Percentiles rank a stretch among this genome's conserved stretches.
Evolutionary conservation across 35 echinoderm and acorn worm species (phyloP).

Genomic region (Heliocidaris tuberculata): DNA sequence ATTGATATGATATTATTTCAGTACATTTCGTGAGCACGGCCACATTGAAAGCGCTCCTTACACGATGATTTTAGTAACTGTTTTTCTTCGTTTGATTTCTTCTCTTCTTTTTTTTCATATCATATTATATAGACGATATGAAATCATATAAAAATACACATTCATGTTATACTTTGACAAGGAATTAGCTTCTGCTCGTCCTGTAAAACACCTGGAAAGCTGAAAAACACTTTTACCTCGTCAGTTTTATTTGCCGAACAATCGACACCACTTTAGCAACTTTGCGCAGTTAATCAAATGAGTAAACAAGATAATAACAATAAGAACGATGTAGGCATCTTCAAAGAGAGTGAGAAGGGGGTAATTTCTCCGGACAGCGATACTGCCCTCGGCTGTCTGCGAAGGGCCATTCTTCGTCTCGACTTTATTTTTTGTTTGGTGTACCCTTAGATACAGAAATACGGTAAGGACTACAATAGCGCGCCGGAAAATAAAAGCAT

Average conservation of each 20-base stretch:
- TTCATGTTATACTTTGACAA: not conserved
- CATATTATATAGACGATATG: too few relatives aligned
- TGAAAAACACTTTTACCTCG: not conserved
- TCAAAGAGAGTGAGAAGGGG: not conserved
- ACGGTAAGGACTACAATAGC: not conserved
- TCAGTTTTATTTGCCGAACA: not conserved
- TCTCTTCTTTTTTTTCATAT: too few relatives aligned
- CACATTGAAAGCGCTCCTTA: too few relatives aligned
- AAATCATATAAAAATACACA: not conserved
- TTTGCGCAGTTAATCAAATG: not conserved
- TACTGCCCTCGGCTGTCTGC: not conserved
- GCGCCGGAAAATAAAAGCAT: not conserved
- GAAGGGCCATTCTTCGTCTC: not conserved
- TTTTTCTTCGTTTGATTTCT: too few relatives aligned
- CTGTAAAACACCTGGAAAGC: not conserved
- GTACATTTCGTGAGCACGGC: too few relatives aligned
- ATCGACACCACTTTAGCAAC: constrained; percentile 5
- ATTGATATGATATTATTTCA: too few relatives aligned
- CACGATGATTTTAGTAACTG: too few relatives aligned
- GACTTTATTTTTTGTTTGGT: not conserved
- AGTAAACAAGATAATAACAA: not conserved
- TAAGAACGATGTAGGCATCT: not conserved
- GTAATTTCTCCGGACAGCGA: not conserved
- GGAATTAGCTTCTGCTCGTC: not conserved
- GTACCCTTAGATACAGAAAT: not conserved